Conservation (phyloP, 2,797 vertebrate species). For the Sebastes trivittatus region DNA sequence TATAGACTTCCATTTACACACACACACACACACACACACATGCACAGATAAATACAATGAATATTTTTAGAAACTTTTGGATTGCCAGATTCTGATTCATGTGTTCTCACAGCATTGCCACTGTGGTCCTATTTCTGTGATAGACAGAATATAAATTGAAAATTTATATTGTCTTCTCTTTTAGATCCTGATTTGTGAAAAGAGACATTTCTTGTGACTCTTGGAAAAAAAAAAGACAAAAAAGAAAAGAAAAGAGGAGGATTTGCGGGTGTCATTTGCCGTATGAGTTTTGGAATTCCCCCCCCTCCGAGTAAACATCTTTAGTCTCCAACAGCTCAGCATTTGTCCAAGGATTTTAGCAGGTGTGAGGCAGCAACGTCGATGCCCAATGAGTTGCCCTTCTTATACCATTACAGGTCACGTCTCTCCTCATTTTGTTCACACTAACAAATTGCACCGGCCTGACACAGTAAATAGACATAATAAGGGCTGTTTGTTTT, state of each 20-base stretch:
- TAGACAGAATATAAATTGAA: constrained; percentile 85
- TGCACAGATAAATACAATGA: constrained; percentile 13
- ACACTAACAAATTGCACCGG: constrained; percentile 61
- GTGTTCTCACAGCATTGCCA: constrained; percentile 60
- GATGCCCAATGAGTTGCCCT: constrained; percentile 52
- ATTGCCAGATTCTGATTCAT: constrained; percentile 62
- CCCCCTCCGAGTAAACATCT: constrained; percentile 41
- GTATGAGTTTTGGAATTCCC: constrained; percentile 19
- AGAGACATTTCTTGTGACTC: constrained; percentile 57
- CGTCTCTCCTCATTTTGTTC: constrained; percentile 64
- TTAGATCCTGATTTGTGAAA: constrained; percentile 68
- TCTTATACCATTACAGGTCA: constrained; percentile 62
- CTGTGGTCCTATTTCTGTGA: constrained; percentile 66
- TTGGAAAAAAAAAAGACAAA: background rate
- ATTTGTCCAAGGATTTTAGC: constrained; percentile 49
- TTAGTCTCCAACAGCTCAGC: constrained; percentile 14
- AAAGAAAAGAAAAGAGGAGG: background rate
- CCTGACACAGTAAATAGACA: constrained; percentile 69
- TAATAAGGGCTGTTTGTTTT: constrained; percentile 66
- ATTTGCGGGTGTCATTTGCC: constrained; percentile 44
- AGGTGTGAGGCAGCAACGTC: constrained; percentile 34
- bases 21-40: background rate
- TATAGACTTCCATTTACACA: background rate
- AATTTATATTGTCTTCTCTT: constrained; percentile 77
- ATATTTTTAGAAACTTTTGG: constrained; percentile 40